Percentiles rank a stretch among this genome's conserved stretches.
These are phyloP conservation scores for Hypsibius dujardini DNA, from an alignment of 1,140 invertebrate genomes.

Conservation along the genomic window DNA sequence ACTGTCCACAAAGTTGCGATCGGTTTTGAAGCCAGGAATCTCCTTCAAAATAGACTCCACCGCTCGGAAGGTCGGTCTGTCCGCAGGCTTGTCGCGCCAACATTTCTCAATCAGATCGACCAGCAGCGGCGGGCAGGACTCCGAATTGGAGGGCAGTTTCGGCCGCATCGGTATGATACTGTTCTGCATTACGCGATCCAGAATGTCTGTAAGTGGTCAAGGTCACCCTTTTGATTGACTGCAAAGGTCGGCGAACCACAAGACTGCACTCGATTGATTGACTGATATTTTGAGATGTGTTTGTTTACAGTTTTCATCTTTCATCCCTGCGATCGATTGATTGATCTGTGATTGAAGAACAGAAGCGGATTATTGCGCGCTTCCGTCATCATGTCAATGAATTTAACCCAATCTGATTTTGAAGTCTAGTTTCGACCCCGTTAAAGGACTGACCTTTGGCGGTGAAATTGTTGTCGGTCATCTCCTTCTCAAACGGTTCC, in stretches of 20 bases:
- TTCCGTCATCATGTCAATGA: no score
- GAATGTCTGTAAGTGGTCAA: background rate
- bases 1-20: slow-evolving; percentile 7
- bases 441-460: background rate
- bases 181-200: background rate
- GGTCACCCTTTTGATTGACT: no score
- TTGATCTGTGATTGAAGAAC: no score
- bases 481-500: background rate
- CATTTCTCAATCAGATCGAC: background rate
- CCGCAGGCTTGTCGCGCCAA: background rate
- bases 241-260: no score
- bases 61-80: background rate
- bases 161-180: background rate
- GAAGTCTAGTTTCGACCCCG: no score
- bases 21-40: background rate
- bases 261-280: no score
- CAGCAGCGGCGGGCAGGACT: background rate
- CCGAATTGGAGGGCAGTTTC: background rate
- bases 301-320: no score
- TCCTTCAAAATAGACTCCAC: background rate
- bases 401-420: no score
- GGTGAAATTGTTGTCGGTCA: background rate
- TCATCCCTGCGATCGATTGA: no score
- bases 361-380: no score
- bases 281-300: no score